These are phyloP conservation scores for Dione vanillae DNA, from an alignment of 2,888 invertebrate genomes.

Conservation along the genomic window DNA sequence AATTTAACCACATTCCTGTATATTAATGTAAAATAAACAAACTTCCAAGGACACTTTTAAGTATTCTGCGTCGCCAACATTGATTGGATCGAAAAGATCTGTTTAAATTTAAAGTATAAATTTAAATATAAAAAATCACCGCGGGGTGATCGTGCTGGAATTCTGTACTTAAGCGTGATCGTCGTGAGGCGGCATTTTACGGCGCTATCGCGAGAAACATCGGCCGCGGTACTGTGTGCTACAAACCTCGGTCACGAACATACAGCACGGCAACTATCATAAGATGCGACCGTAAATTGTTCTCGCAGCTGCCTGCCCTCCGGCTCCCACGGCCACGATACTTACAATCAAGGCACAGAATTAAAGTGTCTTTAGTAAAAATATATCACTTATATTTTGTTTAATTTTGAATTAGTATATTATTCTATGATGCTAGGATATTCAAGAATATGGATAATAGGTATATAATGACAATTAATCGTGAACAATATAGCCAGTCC, in stretches of 20 bases:
- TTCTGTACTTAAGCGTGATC: constrained; percentile 64
- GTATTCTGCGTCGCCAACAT: constrained; percentile 39
- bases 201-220: constrained; percentile 78
- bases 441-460: no score
- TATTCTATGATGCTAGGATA: no score
- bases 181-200: constrained; percentile 82
- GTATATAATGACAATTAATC: no score
- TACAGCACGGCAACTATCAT: constrained; percentile 71
- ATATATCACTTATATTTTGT: neutral
- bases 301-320: constrained; percentile 72
- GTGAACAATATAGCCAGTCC: no score
- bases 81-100: constrained; percentile 39
- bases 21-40: constrained; percentile 69
- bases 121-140: constrained; percentile 59
- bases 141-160: constrained; percentile 71
- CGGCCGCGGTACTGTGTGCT: constrained; percentile 61
- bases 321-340: constrained; percentile 69
- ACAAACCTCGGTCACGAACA: constrained; percentile 80
- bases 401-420: no score
- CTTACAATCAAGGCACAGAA: constrained; percentile 53
- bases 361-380: neutral
- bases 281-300: constrained; percentile 70
- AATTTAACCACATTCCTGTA: constrained; percentile 78
- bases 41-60: constrained; percentile 65
- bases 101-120: constrained; percentile 46